phyloP scores from a whole-genome alignment of 2,888 invertebrate genomes.

The Endotricha flammealis region DNA sequence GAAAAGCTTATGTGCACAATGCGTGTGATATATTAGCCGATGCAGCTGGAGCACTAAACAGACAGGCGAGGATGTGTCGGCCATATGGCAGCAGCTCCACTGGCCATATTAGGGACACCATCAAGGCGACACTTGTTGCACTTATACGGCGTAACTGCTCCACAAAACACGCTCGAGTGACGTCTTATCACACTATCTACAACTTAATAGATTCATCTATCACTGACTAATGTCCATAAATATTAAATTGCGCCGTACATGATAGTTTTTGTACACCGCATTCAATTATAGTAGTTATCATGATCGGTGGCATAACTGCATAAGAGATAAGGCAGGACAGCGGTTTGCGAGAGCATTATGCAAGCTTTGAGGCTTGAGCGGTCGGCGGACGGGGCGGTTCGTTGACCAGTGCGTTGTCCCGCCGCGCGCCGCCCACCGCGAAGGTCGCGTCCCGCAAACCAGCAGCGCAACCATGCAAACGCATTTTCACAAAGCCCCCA shows the following conservation, averaged over 20 bases:
- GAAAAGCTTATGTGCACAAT: conserved; percentile 39
- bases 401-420: conserved; percentile 76
- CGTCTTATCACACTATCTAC: conserved; percentile 50
- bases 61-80: conserved; percentile 61
- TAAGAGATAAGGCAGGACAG: conserved; percentile 49
- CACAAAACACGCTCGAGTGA: conserved; percentile 53
- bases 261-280: conserved; percentile 26
- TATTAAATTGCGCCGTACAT: conserved; percentile 25
- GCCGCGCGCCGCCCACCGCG: conserved; percentile 67
- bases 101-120: conserved; percentile 68
- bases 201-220: conserved; percentile 36
- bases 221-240: conserved; percentile 30
- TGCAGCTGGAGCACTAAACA: conserved; percentile 43
- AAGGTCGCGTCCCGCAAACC: conserved; percentile 67
- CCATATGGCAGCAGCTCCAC: conserved; percentile 69
- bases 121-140: conserved; percentile 77
- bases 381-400: conserved; percentile 63
- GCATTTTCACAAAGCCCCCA: neutral
- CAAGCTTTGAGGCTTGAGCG: conserved; percentile 51
- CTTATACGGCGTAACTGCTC: conserved; percentile 74
- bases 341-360: conserved; percentile 56
- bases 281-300: conserved; percentile 18
- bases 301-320: conserved; percentile 44
- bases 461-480: conserved; percentile 35
- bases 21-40: conserved; percentile 32